Conservation (phyloP, 2,888 invertebrate species). For the Caenorhabditis wallacei region DNA sequence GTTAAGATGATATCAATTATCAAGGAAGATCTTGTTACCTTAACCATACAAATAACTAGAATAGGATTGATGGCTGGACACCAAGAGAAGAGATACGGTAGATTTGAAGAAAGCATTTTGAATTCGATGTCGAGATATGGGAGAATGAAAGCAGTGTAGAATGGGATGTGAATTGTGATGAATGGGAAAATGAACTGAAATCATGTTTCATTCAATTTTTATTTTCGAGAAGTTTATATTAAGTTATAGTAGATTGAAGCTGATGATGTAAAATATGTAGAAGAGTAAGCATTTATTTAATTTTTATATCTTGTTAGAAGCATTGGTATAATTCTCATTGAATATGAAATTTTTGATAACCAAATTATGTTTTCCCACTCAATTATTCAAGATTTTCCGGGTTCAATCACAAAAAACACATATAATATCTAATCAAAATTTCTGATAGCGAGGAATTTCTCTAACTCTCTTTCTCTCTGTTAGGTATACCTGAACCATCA, state of each 20-base stretch:
- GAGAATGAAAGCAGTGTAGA: slow-evolving; percentile 51
- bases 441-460: background rate
- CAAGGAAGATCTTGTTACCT: slow-evolving; percentile 13
- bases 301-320: too few species aligned
- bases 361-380: too few species aligned
- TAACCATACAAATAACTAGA: slow-evolving; percentile 53
- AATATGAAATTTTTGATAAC: too few species aligned
- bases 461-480: background rate
- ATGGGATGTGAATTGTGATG: slow-evolving; percentile 62
- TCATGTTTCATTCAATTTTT: too few species aligned
- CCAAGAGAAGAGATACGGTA: slow-evolving; percentile 59
- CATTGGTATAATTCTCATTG: too few species aligned
- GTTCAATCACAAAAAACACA: too few species aligned
- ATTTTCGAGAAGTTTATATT: too few species aligned
- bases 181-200: slow-evolving; percentile 61
- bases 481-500: slow-evolving; percentile 37
- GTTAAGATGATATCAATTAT: background rate
- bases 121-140: slow-evolving; percentile 43
- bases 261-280: too few species aligned
- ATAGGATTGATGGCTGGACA: slow-evolving; percentile 62
- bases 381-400: too few species aligned
- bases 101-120: slow-evolving; percentile 16
- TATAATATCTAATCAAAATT: too few species aligned
- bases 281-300: too few species aligned
- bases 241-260: too few species aligned